Percentiles rank a stretch among this genome's conserved stretches.
Evolutionary conservation across 2,113 vertebrate species (phyloP).

Genomic region (Felis catus): F.catus_Fca126_mat1.0 CM031414.1:133402001-133402500

Average conservation of each 20-base stretch:
- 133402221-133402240: neutral
- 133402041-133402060: too few relatives aligned
- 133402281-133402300: neutral
- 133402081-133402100: neutral
- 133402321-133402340: fast-evolving
- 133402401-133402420: neutral
- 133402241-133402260: too few relatives aligned
- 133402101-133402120: neutral
- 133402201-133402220: neutral
- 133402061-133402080: neutral
- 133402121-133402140: neutral
- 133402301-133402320: neutral
- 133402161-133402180: neutral
- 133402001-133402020: neutral
- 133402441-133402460: neutral
- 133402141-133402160: neutral
- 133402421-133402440: neutral
- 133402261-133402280: neutral
- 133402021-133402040: neutral
- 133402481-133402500: neutral
- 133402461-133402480: neutral
- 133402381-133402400: neutral
- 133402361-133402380: neutral
- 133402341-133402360: neutral
- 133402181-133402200: too few relatives aligned